Conservation (phyloP, 2,888 invertebrate genomes). For the Epirrita christyi region DNA sequence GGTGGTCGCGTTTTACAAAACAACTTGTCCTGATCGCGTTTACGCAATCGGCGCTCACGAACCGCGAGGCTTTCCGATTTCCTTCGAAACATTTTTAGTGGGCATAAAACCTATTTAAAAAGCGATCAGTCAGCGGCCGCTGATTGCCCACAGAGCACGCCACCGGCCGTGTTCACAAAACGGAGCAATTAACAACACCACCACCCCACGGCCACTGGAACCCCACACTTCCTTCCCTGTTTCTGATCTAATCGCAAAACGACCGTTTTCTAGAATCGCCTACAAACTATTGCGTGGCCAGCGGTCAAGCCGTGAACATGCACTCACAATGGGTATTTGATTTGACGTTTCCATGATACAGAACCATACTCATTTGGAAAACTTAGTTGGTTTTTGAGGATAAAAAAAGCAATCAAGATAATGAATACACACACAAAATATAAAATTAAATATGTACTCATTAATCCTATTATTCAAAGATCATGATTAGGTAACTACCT, state of each 20-base stretch:
- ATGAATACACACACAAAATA: not conserved
- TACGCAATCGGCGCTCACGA: constrained; percentile 62
- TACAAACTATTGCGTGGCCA: constrained; percentile 78
- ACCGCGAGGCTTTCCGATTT: constrained; percentile 66
- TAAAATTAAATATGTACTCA: too few species aligned
- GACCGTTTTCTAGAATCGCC: constrained; percentile 85
- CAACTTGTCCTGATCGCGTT: constrained; percentile 63
- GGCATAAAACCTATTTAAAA: constrained; percentile 85
- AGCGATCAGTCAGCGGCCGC: constrained; percentile 83
- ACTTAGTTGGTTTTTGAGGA: constrained; percentile 1
- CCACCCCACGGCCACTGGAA: constrained; percentile 51
- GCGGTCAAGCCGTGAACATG: constrained; percentile 45
- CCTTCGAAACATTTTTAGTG: constrained; percentile 79
- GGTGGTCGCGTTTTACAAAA: constrained; percentile 45
- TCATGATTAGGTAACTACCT: too few species aligned
- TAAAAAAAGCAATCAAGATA: not conserved
- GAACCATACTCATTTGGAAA: constrained; percentile 18
- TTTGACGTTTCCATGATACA: constrained; percentile 37
- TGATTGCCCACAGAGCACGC: constrained; percentile 82
- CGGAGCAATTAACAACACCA: constrained; percentile 82
- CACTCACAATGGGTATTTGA: constrained; percentile 39
- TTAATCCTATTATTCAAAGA: too few species aligned
- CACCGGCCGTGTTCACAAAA: constrained; percentile 83
- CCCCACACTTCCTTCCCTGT: constrained; percentile 57
- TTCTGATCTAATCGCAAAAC: constrained; percentile 83